phyloP scores from a whole-genome alignment of 2,797 vertebrate species.

The Acrossocheilus fasciatus region DNA sequence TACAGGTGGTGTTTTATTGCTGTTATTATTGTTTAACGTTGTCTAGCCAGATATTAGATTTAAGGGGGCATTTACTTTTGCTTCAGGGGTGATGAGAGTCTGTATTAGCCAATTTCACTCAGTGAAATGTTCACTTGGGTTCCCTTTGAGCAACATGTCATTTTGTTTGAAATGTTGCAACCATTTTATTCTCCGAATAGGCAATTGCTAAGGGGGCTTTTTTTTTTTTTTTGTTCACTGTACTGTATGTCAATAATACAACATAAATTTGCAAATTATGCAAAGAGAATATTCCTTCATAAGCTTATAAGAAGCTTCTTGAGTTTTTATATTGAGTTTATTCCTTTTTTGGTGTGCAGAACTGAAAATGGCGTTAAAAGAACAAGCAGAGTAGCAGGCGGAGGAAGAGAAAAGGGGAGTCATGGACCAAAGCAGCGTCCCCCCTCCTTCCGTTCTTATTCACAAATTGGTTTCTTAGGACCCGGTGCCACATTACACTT shows the following conservation, averaged over 20 bases:
- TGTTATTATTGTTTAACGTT: not conserved
- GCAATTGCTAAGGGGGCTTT: not conserved
- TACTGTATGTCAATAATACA: not conserved
- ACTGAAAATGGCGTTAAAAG: slow-evolving; percentile 11
- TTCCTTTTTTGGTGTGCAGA: not conserved
- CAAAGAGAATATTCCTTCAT: not conserved
- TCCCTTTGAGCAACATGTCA: not conserved
- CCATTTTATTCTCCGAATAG: not conserved
- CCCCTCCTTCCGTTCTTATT: slow-evolving; percentile 60
- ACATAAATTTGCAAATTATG: not conserved
- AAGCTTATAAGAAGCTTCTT: not conserved
- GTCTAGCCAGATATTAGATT: slow-evolving; percentile 7
- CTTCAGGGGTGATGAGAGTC: not conserved
- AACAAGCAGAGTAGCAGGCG: slow-evolving; percentile 2
- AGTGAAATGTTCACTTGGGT: not conserved
- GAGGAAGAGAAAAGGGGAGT: slow-evolving; percentile 55
- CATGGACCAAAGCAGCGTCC: slow-evolving; percentile 57
- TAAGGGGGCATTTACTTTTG: slow-evolving; percentile 18
- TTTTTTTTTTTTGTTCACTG: not conserved
- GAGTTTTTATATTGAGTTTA: not conserved
- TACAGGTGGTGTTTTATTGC: not conserved
- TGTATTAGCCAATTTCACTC: not conserved
- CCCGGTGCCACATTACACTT: slow-evolving; percentile 53
- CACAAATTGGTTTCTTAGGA: slow-evolving; percentile 75
- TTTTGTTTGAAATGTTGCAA: not conserved